Conservation (phyloP, 1,140 invertebrate genomes). For the Drosophila nebulosa region DNA sequence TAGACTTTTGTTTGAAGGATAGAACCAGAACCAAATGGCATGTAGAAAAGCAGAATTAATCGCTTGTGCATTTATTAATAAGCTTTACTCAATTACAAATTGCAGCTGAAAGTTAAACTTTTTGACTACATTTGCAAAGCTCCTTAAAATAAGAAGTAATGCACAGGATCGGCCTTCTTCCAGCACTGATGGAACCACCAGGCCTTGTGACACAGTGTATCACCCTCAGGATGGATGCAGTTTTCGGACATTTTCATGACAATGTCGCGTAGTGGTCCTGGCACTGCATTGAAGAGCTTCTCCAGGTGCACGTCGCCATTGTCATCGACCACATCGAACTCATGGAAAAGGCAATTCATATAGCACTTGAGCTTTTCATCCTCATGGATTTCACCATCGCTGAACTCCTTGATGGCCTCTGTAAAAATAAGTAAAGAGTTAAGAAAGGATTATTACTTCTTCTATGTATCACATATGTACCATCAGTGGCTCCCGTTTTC, state of each 20-base stretch:
- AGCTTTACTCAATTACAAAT: neutral
- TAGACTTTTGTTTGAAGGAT: too few species aligned
- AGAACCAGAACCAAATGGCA: too few species aligned
- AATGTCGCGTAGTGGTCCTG: slow-evolving; percentile 42
- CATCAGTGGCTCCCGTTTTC: slow-evolving; percentile 53
- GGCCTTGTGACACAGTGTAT: slow-evolving; percentile 68
- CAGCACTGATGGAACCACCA: slow-evolving; percentile 79
- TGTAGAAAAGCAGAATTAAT: too few species aligned
- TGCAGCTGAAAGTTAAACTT: neutral
- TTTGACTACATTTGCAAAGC: neutral
- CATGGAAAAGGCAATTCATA: slow-evolving; percentile 74
- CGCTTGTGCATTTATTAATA: neutral
- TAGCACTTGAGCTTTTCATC: slow-evolving; percentile 69
- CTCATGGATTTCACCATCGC: slow-evolving; percentile 65
- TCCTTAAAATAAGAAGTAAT: slow-evolving; percentile 49
- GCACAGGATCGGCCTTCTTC: slow-evolving; percentile 72
- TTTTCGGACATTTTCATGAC: slow-evolving; percentile 56
- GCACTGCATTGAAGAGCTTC: slow-evolving; percentile 47
- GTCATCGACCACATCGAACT: slow-evolving; percentile 66
- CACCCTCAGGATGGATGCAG: slow-evolving; percentile 64
- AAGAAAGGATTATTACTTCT: too few species aligned
- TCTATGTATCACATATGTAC: neutral
- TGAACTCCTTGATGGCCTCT: slow-evolving; percentile 76
- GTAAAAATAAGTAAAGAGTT: neutral
- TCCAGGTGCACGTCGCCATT: slow-evolving; percentile 73